These are phyloP conservation scores for Cyclopterus lumpus DNA, from an alignment of 2,797 vertebrate genomes.

Conservation along the genomic window DNA sequence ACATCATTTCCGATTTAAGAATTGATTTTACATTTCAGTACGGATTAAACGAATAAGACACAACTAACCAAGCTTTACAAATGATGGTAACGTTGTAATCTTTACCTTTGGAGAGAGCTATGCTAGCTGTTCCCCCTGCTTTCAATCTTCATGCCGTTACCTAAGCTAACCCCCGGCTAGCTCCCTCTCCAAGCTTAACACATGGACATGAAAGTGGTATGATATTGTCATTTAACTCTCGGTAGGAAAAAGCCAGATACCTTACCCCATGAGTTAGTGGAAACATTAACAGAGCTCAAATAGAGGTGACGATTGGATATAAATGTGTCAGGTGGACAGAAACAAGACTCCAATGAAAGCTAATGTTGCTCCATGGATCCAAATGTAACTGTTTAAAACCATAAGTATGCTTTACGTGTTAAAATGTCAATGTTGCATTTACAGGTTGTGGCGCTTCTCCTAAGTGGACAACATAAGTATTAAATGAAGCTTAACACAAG, in stretches of 20 bases:
- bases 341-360: neutral
- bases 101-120: too few relatives aligned
- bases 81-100: too few relatives aligned
- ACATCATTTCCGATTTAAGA: too few relatives aligned
- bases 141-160: too few relatives aligned
- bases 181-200: too few relatives aligned
- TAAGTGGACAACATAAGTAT: neutral
- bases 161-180: too few relatives aligned
- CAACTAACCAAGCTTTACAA: too few relatives aligned
- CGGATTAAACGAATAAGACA: too few relatives aligned
- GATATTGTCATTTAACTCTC: neutral
- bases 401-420: neutral
- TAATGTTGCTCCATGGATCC: neutral
- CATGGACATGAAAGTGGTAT: too few relatives aligned
- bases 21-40: too few relatives aligned
- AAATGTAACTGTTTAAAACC: neutral
- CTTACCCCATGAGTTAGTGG: neutral
- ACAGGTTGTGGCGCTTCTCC: neutral
- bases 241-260: neutral
- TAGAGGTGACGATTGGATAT: constrained; percentile 3
- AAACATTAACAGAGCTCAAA: constrained; percentile 12
- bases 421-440: neutral
- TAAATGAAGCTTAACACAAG: neutral
- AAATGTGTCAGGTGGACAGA: neutral
- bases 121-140: too few relatives aligned